These are phyloP conservation scores for Nasonia oneida DNA, from an alignment of 2,888 invertebrate genomes.

Conservation along the genomic window DNA sequence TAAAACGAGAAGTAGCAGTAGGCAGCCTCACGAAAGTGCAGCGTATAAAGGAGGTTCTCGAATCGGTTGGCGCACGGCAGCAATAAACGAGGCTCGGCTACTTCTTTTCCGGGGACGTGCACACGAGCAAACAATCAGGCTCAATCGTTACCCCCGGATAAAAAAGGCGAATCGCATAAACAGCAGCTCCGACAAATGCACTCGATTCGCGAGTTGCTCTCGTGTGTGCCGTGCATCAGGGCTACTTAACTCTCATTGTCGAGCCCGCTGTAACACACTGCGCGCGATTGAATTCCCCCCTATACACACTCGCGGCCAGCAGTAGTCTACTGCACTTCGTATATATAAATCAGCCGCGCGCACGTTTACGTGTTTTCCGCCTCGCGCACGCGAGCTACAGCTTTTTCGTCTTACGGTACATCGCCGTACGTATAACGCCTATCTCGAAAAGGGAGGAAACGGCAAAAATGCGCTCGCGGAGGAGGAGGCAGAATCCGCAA, in stretches of 20 bases:
- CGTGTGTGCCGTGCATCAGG: neutral
- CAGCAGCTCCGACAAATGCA: slow-evolving; percentile 4
- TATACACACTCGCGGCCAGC: too few relatives aligned
- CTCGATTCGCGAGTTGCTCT: neutral
- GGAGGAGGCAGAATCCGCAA: slow-evolving; percentile 22
- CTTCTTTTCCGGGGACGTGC: neutral
- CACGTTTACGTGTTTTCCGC: slow-evolving; percentile 11
- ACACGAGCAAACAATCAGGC: slow-evolving; percentile 20
- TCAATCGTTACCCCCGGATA: neutral
- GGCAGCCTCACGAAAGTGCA: neutral
- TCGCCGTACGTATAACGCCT: neutral
- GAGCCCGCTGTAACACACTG: neutral
- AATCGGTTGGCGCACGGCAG: neutral
- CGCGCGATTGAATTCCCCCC: slow-evolving; percentile 7
- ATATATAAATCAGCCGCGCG: neutral
- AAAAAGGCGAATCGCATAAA: slow-evolving; percentile 13
- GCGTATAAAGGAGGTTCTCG: neutral
- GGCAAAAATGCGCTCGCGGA: neutral
- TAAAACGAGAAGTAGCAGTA: neutral
- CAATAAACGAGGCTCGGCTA: slow-evolving; percentile 20
- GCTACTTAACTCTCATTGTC: slow-evolving; percentile 15
- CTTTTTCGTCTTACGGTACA: slow-evolving; percentile 40
- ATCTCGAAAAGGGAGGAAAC: slow-evolving; percentile 5
- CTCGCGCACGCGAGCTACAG: neutral
- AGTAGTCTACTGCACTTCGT: neutral